phyloP scores from a whole-genome alignment of 1,140 invertebrate species.

The Hylaeus anthracinus region DNA sequence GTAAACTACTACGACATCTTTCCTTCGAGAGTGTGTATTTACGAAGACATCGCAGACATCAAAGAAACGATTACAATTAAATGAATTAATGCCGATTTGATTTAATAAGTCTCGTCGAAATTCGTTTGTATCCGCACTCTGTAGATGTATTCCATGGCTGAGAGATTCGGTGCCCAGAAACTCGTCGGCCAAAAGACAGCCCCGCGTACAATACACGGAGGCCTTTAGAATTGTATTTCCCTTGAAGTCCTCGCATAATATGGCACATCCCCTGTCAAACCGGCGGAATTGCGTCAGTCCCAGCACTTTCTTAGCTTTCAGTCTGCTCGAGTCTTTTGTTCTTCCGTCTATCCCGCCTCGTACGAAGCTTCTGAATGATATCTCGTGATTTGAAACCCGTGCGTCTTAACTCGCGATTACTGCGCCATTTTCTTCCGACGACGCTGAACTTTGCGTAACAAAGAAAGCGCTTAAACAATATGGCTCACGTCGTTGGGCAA shows the following conservation, averaged over 20 bases:
- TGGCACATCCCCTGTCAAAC: conserved; percentile 59
- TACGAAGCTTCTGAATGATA: conserved; percentile 10
- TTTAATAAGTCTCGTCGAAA: not conserved
- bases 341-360: conserved; percentile 30
- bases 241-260: conserved; percentile 58
- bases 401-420: conserved; percentile 37
- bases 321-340: conserved; percentile 44
- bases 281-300: conserved; percentile 58
- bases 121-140: not conserved
- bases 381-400: conserved; percentile 43
- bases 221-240: conserved; percentile 64
- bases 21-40: too few relatives aligned
- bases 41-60: too few relatives aligned
- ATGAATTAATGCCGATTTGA: not conserved
- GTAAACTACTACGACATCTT: too few relatives aligned
- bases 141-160: too few relatives aligned
- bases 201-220: conserved; percentile 52
- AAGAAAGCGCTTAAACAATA: not conserved
- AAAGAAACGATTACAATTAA: conserved; percentile 13
- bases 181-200: not conserved
- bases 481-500: too few relatives aligned
- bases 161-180: not conserved
- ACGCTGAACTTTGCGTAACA: not conserved
- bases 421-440: conserved; percentile 21
- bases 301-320: conserved; percentile 58